Percentiles rank a stretch among this genome's conserved stretches.
Evolutionary conservation across 2,113 vertebrate species (phyloP).

Genomic region (Oryzias curvinotus): DNA sequence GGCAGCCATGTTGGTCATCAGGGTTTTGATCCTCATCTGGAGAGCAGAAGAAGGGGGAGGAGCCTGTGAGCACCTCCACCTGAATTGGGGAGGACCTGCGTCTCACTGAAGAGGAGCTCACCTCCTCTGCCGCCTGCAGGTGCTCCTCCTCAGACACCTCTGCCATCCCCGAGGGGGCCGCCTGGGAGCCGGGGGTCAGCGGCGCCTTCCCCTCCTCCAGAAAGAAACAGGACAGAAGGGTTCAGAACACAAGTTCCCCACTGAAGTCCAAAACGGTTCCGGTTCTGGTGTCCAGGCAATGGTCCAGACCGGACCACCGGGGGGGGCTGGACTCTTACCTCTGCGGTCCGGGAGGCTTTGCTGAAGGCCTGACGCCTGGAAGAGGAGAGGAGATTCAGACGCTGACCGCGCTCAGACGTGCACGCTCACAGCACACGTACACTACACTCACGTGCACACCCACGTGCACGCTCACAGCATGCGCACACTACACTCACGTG

Average conservation of each 20-base stretch:
- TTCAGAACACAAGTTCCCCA: not conserved
- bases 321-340: slow-evolving; percentile 74
- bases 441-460: too few species aligned
- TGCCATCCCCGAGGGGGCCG: slow-evolving; percentile 69
- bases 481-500: too few species aligned
- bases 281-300: too few species aligned
- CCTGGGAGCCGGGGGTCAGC: slow-evolving; percentile 65
- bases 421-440: too few species aligned
- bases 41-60: slow-evolving; percentile 9
- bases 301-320: too few species aligned
- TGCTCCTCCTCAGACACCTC: slow-evolving; percentile 86
- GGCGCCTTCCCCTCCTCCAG: slow-evolving; percentile 79
- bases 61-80: not conserved
- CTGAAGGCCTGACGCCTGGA: slow-evolving; percentile 89
- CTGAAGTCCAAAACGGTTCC: not conserved
- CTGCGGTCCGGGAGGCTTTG: slow-evolving; percentile 84
- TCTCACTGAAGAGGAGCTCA: slow-evolving; percentile 38
- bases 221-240: slow-evolving; percentile 60
- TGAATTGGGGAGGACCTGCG: not conserved
- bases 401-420: too few species aligned
- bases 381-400: not conserved
- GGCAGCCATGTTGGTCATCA: slow-evolving; percentile 95
- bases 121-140: slow-evolving; percentile 90
- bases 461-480: too few species aligned
- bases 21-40: slow-evolving; percentile 85